Evolutionary conservation across 2,113 vertebrate species (phyloP), one percentile per base, ranked within the genome.

Genomic region (Etheostoma spectabile): DNA sequence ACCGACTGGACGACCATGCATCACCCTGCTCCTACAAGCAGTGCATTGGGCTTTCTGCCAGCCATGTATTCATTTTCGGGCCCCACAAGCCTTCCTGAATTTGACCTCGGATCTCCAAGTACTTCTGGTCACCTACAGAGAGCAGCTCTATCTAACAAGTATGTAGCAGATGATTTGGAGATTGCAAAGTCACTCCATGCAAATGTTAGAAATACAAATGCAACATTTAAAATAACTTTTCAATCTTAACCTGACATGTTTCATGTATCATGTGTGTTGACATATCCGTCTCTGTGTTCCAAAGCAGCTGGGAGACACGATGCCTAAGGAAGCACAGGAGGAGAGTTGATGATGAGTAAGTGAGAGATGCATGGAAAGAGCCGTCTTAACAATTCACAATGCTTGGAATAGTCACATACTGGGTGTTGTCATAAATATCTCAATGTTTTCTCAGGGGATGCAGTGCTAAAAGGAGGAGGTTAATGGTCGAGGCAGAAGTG

Each of bases 291-390:
- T 76, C 19, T 67, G 27, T 65, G 16, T 59, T 33, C 51, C 66
- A 27, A 61, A 92, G 90, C 82, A 95, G 89, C 91, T 96, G 94
- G 94, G 95, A 95, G 84, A 90, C 88, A 1, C 66, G 95, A 65
- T 93, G 89, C 70, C 92, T 93, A 24, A 89, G 95, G 62, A 96
- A 96, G 77, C 93, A 95, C 77, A 88, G 92, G 83, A 93, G 93
- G 77, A 94, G 93, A 86, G 68, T 72, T n/a, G 86, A 94, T 63
- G 94, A 95, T 63, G 94, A 94, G 95, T 96, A 86, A 88, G 94
- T 90, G 53, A 55, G 2, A 51, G 24, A 82, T 21, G 1, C 7
- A 63, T n/a, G 27, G n/a, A 18, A 22, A 68, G 27, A 49, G 7
- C 42, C 35, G 18, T 38, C 8, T 19, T 21, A 74, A 51, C 8